These are phyloP conservation scores for Microcebus jonahi DNA, from an alignment of 2,113 vertebrate species.

Conservation along the genomic window DNA sequence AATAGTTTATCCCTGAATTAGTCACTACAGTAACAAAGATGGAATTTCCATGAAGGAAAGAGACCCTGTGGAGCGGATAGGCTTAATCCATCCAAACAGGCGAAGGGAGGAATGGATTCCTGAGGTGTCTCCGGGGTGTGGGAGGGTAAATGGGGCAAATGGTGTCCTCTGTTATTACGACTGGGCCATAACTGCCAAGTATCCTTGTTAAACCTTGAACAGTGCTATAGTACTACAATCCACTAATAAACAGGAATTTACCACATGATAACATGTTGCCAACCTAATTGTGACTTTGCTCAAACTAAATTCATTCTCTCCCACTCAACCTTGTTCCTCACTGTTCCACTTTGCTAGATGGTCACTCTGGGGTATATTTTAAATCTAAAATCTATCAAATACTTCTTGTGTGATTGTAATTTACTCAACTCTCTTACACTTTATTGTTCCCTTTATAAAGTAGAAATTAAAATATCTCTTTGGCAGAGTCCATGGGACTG, in stretches of 20 bases:
- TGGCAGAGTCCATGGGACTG: neutral
- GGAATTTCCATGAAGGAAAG: neutral
- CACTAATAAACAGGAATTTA: neutral
- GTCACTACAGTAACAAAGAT: neutral
- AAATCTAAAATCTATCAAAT: neutral
- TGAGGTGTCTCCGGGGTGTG: neutral
- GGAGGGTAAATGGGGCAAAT: neutral
- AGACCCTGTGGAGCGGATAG: accelerated
- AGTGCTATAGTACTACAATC: neutral
- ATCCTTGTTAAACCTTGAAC: neutral
- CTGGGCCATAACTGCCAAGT: neutral
- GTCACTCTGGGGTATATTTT: neutral
- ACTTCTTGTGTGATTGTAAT: neutral
- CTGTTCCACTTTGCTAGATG: neutral
- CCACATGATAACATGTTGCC: no score
- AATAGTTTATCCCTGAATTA: neutral
- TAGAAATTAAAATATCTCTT: neutral
- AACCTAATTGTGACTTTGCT: neutral
- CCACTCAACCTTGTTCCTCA: neutral
- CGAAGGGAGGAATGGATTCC: neutral
- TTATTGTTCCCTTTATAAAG: neutral
- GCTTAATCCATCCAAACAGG: neutral
- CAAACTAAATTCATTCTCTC: neutral
- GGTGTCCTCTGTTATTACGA: no score
- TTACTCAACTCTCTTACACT: neutral